Conservation (phyloP, 2,113 vertebrate species). For the Echinops telfairi region DNA sequence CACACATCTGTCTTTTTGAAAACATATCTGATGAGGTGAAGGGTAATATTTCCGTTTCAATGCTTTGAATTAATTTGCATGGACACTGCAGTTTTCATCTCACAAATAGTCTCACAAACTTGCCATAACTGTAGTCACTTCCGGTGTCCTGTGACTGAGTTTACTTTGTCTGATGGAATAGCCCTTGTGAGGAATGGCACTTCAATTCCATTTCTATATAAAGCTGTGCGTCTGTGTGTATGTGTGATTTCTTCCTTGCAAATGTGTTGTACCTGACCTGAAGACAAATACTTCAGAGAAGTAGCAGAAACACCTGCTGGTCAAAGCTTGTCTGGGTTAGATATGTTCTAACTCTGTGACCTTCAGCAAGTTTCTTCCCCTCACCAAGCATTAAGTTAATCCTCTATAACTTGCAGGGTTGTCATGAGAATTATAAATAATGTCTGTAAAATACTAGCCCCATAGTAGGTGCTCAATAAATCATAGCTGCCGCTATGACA, state of each 20-base stretch:
- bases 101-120: background rate
- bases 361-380: conserved; percentile 16
- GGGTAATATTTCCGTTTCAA: background rate
- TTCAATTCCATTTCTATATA: background rate
- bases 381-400: conserved; percentile 42
- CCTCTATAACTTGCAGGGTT: background rate
- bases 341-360: conserved; percentile 33
- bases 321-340: background rate
- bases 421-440: conserved; percentile 39
- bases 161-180: background rate
- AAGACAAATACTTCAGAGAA: background rate
- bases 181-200: background rate
- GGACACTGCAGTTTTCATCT: conserved; percentile 3
- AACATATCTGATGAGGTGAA: background rate
- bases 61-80: background rate
- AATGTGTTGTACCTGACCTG: conserved; percentile 1
- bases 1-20: background rate
- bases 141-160: background rate
- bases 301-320: conserved; percentile 24
- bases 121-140: background rate
- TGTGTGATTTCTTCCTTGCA: background rate
- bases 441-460: conserved; percentile 53
- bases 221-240: background rate
- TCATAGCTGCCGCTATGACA: background rate
- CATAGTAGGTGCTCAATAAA: conserved; percentile 71